Base-by-base conservation (phyloP, 2,113 vertebrate genomes). In the Ictalurus punctatus region DNA sequence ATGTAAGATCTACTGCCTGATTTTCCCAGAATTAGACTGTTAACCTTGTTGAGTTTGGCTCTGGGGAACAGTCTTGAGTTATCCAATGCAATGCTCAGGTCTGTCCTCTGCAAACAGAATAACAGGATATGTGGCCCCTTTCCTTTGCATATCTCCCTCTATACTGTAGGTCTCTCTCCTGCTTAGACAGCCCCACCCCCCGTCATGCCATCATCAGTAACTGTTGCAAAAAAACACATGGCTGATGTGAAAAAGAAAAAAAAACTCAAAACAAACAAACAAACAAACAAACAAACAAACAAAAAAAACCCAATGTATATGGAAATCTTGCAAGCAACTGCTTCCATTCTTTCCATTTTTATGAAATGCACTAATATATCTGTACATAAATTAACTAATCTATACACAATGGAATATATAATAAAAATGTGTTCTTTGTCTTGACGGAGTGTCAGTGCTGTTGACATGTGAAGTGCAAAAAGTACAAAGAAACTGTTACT, bases 101-200 rank as follows among this genome's bases (percentile, higher is more conserved):
- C 78, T 65, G 56, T 88, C 86, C 86, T 86, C 80, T 76, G 73
- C 87, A 93, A 86, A 80, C 71, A 90, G 91, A 91, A 94, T 91
- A 94, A 92, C 93, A 95, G 93, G 93, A 92, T 87, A 86, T 25
- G 44, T 89, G 89, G 61, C 83, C 86, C 58, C 83, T 86, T 91
- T 88, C 82, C 83, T 91, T 59, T 61, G 79, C 73, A 71, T 8
- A 44, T 74, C 78, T 83, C 52, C 48, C 90, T 40, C 54, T 61
- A 84, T 76, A 78, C 54, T 61, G 83, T 76, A 71, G 74, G 86
- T 59, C 73, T 87, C 89, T 89, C 67, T 86, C 27, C 34, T 69
- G 30, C 6, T 61, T 58, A 85, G 67, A 83, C 59, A 81, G 76
- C 44, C 44, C 44, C 44, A 0, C 4, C 4, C 44, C 44, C 40